Conservation (phyloP, 37 sponge, comb jelly and placozoan genomes). For the Eunapius fragilis region DNA sequence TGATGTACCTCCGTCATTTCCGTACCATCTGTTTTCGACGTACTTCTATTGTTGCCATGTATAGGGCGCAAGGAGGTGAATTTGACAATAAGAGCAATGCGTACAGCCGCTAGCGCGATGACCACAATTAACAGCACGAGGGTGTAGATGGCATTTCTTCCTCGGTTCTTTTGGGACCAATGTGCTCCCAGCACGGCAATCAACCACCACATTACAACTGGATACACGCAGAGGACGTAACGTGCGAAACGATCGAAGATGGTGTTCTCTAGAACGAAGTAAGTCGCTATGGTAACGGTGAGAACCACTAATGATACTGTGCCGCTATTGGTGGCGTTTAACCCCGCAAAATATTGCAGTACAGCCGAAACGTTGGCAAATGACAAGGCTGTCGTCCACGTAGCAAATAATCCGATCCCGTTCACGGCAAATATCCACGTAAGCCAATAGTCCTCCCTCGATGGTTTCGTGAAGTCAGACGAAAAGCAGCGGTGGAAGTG, state of each 20-base stretch:
- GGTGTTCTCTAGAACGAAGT: slow-evolving; percentile 52
- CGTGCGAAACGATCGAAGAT: slow-evolving; percentile 25
- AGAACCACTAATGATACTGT: slow-evolving; percentile 9
- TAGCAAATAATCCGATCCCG: slow-evolving; percentile 22
- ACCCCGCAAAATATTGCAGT: slow-evolving; percentile 4
- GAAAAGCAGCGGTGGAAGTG: background rate
- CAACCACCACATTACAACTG: slow-evolving; percentile 43
- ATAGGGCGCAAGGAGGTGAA: slow-evolving; percentile 17
- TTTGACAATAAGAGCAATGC: slow-evolving; percentile 3
- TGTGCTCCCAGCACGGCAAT: slow-evolving; percentile 8
- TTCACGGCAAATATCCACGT: slow-evolving; percentile 21
- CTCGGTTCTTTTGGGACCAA: background rate
- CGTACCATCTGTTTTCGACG: too few species aligned
- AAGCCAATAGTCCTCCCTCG: background rate
- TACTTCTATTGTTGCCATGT: too few species aligned
- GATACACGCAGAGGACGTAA: slow-evolving; percentile 36
- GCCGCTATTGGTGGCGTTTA: background rate
- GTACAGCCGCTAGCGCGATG: background rate
- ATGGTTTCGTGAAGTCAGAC: background rate
- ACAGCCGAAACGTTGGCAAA: slow-evolving; percentile 15
- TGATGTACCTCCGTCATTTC: too few species aligned
- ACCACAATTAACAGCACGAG: slow-evolving; percentile 5
- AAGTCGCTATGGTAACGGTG: background rate
- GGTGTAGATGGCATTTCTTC: slow-evolving; percentile 1
- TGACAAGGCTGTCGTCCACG: slow-evolving; percentile 23